Evolutionary conservation across 1,140 invertebrate genomes (phyloP), one percentile per base, ranked within the genome.

Genomic region (Tribolium madens): DNA sequence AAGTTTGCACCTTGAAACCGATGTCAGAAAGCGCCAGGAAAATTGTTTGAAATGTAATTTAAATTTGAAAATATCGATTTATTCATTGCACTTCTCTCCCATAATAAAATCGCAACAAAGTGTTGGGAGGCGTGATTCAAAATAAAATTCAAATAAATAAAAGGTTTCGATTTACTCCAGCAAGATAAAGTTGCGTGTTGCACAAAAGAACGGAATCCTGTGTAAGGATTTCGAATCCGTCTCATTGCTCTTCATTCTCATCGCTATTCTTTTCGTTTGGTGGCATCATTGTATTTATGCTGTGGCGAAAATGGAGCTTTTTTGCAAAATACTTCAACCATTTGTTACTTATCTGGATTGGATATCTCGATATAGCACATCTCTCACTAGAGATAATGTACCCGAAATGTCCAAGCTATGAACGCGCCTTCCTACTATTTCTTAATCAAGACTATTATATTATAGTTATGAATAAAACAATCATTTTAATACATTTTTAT

Each of bases 281-380:
- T 64, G 64, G 76, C 70, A 64, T 77, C 76, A 77, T 77, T 77
- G 76, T 77, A 73, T 77, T 77, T 77, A 73, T 73, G 57, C 53
- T 42, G 60, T 60, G 47, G 12, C 31, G 70, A 73, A 73, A 77
- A 71, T 77, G 60, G 70, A 77, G 36, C 36, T 36, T 76, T 80
- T 76, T 75, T 76, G 77, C 52, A 73, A 78, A 78, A 80, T 78
- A 68, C 72, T 76, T 71, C 53, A 57, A 71, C 76, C 76, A 80
- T 80, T 80, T 79, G 79, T 79, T 80, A 80, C 79, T 80, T 79
- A 80, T 80, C 79, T 78, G 77, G 79, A 80, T 79, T 80, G 77
- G 79, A 79, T 73, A 80, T 79, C 77, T 79, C 75, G 76, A 80
- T 80, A 78, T 79, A 76, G 70, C 48, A 50, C 31, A 64, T 64